Evolutionary conservation across 2,888 invertebrate species (phyloP), one percentile per base, ranked within the genome.

Genomic region (Phengaris alcon): DNA sequence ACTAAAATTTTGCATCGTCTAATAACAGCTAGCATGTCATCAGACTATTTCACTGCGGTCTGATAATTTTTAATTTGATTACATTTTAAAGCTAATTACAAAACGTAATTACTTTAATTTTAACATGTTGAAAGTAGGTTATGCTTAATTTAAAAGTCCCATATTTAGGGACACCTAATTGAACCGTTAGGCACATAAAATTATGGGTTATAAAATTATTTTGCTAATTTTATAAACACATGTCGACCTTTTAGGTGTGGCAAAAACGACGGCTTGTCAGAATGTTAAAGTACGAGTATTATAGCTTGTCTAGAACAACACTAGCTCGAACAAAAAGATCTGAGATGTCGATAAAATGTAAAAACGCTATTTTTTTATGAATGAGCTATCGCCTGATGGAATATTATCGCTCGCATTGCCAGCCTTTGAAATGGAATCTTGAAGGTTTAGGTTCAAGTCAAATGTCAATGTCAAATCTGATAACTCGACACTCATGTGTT

Each of bases 231-330:
- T 57, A 35, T 15, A 57, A 57, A 57, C 59, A 59, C 59, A 59
- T 59, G 59, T 59, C 22, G 59, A 59, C 59, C 59, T 59, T 59
- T 55, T 22, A 22, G 59, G 59, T 59, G 59, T 22, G 59, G 59
- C 22, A 22, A 9, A 59, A 48, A 48, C 48, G 15, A 59, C 59
- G 22, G 22, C 22, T 59, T 8, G 22, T 59, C 48, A 48, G 48
- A 59, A 15, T 15, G 15, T 59, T 9, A 57, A 57, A 7, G 22
- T n/a, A n/a, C n/a, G n/a, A n/a, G n/a, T 15, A 22, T 59, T 9
- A 59, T 22, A 8, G 59, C 59, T 59, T 59, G 59, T 22, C 59
- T 22, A 22, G 59, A 59, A 22, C 22, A 59, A 59, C 22, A 59
- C 48, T 6, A 48, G 48, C 48, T 48, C 6, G 22, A 59, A 22